Evolutionary conservation across 2,113 vertebrate species (phyloP), one percentile per base, ranked within the genome.

Genomic region (Ochotona curzoniae): DNA sequence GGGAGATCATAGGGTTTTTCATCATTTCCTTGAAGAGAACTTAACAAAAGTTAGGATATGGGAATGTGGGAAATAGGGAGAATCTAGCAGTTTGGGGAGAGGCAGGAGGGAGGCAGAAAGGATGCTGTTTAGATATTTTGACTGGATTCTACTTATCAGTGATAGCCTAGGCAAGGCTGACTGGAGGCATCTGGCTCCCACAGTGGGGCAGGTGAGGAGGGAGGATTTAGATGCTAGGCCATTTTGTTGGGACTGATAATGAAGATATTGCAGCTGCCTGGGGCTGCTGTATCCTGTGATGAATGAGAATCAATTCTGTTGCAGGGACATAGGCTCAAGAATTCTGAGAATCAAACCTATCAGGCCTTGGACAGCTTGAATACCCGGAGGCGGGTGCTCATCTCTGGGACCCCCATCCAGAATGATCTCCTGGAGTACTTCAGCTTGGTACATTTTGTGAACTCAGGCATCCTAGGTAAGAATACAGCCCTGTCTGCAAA

Each of bases 371-470:
- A 99, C 91, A 98, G 97, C 78, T 98, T 99, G 97, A 98, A 98
- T 20, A 98, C 99, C 14, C 98, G 98, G 86, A 98, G 99, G 7
- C 98, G 99, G 73, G 99, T 99, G 78, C 98, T 99, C 61, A 99
- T 99, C 96, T 99, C 99, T 0, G 99, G 99, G 83, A 99, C 99
- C 0, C 99, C 99, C 54, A 99, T 99, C 96, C 99, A 99, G 98
- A 99, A 99, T 0, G 99, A 99, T 97, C 98, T 99, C 89, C 98
- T 99, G 64, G 99, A 99, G 93, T 99, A 99, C 97, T 99, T 99
- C 98, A 99, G 99, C 96, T 96, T 99, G 97, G 99, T 99, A 81
- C 99, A 99, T 97, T 99, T 99, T 2, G 99, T 99, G 87, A 99
- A 99, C 86, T 97, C 99, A 0, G 99, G 99, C 51, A 99, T 99